These are phyloP conservation scores for Micropterix aruncella DNA, from an alignment of 2,888 invertebrate species.

Conservation along the genomic window DNA sequence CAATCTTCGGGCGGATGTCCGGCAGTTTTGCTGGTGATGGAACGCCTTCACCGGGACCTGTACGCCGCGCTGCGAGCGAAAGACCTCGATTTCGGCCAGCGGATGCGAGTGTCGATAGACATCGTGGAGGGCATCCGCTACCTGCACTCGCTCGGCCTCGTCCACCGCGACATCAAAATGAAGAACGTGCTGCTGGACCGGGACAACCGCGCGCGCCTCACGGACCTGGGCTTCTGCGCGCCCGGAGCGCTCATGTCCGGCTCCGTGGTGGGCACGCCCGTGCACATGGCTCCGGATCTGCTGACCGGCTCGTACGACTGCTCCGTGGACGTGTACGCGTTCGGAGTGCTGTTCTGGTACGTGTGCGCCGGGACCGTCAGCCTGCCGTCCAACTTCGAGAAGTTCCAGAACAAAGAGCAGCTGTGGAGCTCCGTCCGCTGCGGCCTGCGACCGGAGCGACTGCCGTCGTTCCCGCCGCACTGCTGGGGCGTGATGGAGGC, in stretches of 20 bases:
- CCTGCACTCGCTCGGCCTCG: conserved; percentile 76
- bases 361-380: conserved; percentile 71
- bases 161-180: conserved; percentile 80
- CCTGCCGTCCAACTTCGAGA: conserved; percentile 67
- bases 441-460: conserved; percentile 70
- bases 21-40: conserved; percentile 71
- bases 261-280: conserved; percentile 77
- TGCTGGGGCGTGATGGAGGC: conserved; percentile 77
- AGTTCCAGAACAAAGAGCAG: conserved; percentile 75
- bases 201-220: conserved; percentile 60
- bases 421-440: conserved; percentile 71
- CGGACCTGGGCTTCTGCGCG: conserved; percentile 83
- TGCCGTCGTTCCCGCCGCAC: conserved; percentile 57
- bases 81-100: conserved; percentile 46
- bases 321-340: conserved; percentile 79
- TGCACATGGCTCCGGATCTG: conserved; percentile 87
- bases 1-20: conserved; percentile 48
- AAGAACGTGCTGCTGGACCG: conserved; percentile 77
- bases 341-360: conserved; percentile 84
- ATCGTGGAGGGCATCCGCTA: conserved; percentile 77
- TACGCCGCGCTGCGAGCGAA: conserved; percentile 58
- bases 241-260: conserved; percentile 85
- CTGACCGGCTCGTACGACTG: conserved; percentile 68
- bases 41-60: conserved; percentile 57
- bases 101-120: conserved; percentile 64